A percentile compares a stretch with the other conserved stretches of the same genome.
Evolutionary conservation across 2,797 vertebrate species (phyloP).

Genomic region (Borostomias antarcticus): DNA sequence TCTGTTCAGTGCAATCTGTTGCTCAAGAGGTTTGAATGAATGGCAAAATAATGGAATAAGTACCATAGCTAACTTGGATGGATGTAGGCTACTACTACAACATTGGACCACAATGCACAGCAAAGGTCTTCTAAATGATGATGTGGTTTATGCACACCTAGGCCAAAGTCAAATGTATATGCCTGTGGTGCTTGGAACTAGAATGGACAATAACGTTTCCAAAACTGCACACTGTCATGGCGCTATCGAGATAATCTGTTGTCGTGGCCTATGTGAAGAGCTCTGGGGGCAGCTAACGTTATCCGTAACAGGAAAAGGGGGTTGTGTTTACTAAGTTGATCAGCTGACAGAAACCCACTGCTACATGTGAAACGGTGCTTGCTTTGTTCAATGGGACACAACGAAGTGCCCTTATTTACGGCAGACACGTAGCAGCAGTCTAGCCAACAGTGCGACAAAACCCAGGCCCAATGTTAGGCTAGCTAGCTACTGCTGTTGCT

Average conservation of each 20-base stretch:
- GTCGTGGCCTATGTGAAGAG: slow-evolving; percentile 28
- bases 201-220: background rate
- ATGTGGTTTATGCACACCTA: background rate
- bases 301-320: background rate
- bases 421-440: background rate
- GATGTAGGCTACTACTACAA: background rate
- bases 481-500: slow-evolving; percentile 25
- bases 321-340: slow-evolving; percentile 17
- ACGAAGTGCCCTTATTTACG: slow-evolving; percentile 1
- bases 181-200: too few species aligned
- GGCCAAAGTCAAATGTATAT: too few species aligned
- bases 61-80: background rate
- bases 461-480: slow-evolving; percentile 28
- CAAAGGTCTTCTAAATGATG: too few species aligned
- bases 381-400: slow-evolving; percentile 19
- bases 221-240: slow-evolving; percentile 13
- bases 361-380: slow-evolving; percentile 12
- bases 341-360: slow-evolving; percentile 5
- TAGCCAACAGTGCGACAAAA: slow-evolving; percentile 6
- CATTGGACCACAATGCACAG: background rate
- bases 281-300: background rate
- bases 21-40: too few species aligned
- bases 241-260: slow-evolving; percentile 15
- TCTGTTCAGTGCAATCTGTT: background rate
- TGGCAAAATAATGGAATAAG: too few species aligned